phyloP scores from a whole-genome alignment of 2,113 vertebrate species.

The Bufo bufo region DNA sequence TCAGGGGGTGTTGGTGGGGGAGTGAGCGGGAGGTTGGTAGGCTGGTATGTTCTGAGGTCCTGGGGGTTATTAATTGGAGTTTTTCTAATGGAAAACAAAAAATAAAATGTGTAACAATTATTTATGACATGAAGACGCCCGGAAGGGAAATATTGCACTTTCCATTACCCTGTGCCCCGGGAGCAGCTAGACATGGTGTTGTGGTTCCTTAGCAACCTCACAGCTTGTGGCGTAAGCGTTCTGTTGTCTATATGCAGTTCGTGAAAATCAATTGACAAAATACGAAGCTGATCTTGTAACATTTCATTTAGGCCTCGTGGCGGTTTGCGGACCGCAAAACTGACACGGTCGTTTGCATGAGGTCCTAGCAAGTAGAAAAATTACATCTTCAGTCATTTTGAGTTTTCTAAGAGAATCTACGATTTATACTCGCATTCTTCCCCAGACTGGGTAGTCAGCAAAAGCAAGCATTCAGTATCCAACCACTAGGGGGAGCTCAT shows the following conservation, averaged over 20 bases:
- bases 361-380: too few relatives aligned
- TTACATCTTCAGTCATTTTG: too few relatives aligned
- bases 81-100: conserved; percentile 6
- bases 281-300: too few relatives aligned
- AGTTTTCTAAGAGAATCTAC: too few relatives aligned
- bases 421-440: neutral
- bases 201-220: neutral
- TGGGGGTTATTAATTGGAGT: neutral
- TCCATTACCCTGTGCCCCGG: conserved; percentile 16
- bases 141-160: neutral
- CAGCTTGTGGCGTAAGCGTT: neutral
- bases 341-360: too few relatives aligned
- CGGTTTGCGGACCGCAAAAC: too few relatives aligned
- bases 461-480: neutral
- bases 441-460: too few relatives aligned
- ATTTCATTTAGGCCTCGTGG: too few relatives aligned
- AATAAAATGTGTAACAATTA: neutral
- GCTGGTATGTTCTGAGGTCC: neutral
- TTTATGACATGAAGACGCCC: neutral
- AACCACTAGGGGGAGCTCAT: neutral
- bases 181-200: neutral
- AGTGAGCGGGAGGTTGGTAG: neutral
- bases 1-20: neutral
- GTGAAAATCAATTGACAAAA: neutral
- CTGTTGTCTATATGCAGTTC: neutral